Conservation (phyloP, 2,113 vertebrate species). For the Salvelinus namaycush region DNA sequence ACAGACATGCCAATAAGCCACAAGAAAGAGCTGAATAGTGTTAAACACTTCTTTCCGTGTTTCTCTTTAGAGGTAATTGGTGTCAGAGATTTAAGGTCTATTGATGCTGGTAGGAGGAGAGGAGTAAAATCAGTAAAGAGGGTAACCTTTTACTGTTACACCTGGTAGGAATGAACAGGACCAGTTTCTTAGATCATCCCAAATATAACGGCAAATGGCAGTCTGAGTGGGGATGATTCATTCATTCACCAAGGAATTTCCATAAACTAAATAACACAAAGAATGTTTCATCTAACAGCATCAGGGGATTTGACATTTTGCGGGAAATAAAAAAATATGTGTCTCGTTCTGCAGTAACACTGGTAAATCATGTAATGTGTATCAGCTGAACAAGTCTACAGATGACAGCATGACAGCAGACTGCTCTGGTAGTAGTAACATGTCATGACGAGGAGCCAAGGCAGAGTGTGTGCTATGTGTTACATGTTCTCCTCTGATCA, state of each 20-base stretch:
- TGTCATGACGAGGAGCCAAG: slow-evolving; percentile 63
- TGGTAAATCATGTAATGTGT: slow-evolving; percentile 50
- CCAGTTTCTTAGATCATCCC: background rate
- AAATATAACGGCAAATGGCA: background rate
- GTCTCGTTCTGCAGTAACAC: slow-evolving; percentile 17
- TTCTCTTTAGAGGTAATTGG: slow-evolving; percentile 37
- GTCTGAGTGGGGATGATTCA: too few relatives aligned
- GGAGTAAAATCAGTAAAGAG: slow-evolving; percentile 14
- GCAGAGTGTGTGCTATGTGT: slow-evolving; percentile 64
- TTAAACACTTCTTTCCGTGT: slow-evolving; percentile 41
- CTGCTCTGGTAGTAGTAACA: slow-evolving; percentile 48
- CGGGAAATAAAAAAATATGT: background rate
- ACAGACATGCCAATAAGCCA: slow-evolving; percentile 64
- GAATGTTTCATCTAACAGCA: background rate
- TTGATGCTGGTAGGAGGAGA: slow-evolving; percentile 12
- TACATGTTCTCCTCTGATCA: slow-evolving; percentile 36
- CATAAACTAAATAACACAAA: too few relatives aligned
- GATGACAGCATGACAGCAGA: slow-evolving; percentile 75
- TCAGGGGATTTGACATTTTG: background rate
- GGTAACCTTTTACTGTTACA: background rate
- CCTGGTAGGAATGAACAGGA: background rate
- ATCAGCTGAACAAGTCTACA: slow-evolving; percentile 66
- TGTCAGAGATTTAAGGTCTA: slow-evolving; percentile 39
- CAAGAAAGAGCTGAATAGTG: slow-evolving; percentile 40
- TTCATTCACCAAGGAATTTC: too few relatives aligned